These are phyloP conservation scores for Gadus macrocephalus DNA, from an alignment of 2,113 vertebrate species.

Conservation along the genomic window DNA sequence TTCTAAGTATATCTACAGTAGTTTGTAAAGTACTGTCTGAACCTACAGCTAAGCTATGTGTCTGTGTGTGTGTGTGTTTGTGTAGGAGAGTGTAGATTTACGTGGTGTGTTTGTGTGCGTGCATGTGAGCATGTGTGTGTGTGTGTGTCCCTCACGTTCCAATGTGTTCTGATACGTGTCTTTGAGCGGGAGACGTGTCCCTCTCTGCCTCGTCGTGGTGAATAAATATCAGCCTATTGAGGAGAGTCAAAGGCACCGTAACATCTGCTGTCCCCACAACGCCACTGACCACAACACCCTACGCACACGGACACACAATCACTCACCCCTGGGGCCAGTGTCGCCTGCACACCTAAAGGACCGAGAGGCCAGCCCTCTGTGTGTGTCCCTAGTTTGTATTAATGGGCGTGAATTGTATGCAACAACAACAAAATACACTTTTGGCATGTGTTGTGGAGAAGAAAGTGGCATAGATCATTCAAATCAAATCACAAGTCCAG, in stretches of 20 bases:
- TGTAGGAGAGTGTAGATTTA: background rate
- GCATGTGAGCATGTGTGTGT: background rate
- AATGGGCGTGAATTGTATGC: too few species aligned
- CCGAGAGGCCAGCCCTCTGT: background rate
- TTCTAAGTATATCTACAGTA: background rate
- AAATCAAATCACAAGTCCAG: too few species aligned
- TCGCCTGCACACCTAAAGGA: too few species aligned
- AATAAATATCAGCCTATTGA: background rate
- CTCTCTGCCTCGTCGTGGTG: background rate
- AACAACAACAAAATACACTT: too few species aligned
- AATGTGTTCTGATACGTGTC: background rate
- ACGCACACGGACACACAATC: background rate
- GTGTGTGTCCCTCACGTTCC: background rate
- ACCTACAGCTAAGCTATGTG: background rate
- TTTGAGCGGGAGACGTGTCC: background rate
- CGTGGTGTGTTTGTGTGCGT: background rate
- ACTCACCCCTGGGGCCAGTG: background rate
- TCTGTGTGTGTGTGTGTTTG: background rate
- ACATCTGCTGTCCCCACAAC: background rate
- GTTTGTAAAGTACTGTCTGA: too few species aligned
- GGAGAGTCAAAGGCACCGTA: background rate
- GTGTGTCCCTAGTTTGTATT: background rate
- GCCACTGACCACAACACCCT: background rate
- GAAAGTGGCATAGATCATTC: too few species aligned
- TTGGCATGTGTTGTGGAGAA: too few species aligned